Percentiles rank a stretch among this genome's conserved stretches.
Conservation (phyloP, 1,140 invertebrate species). For the Meteorus sp. region DNA sequence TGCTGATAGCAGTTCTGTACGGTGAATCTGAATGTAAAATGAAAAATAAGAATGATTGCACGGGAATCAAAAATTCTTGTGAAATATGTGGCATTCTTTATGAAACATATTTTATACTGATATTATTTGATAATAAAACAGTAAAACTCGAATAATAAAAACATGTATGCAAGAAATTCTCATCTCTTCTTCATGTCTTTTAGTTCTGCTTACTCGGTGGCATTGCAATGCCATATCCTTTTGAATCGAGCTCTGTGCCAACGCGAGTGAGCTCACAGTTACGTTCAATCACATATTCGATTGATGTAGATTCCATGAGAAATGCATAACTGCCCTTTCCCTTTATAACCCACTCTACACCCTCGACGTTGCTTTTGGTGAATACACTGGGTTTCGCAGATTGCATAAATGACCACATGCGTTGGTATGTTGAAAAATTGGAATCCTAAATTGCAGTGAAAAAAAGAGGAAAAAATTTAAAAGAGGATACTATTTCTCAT, state of each 20-base stretch:
- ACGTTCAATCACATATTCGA: slow-evolving; percentile 88
- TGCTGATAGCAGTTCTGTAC: slow-evolving; percentile 83
- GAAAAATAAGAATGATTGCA: neutral
- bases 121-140: no score
- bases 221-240: slow-evolving; percentile 92
- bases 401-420: slow-evolving; percentile 94
- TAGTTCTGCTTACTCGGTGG: slow-evolving; percentile 78
- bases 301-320: slow-evolving; percentile 91
- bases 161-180: neutral
- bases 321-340: slow-evolving; percentile 88
- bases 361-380: slow-evolving; percentile 81
- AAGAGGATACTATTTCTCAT: no score
- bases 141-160: neutral
- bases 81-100: no score
- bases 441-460: slow-evolving; percentile 69
- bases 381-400: slow-evolving; percentile 82
- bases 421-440: slow-evolving; percentile 87
- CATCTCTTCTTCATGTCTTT: no score
- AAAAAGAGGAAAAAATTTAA: neutral
- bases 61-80: no score
- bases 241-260: slow-evolving; percentile 86
- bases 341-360: slow-evolving; percentile 81
- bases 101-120: no score
- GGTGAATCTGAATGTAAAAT: slow-evolving; percentile 70
- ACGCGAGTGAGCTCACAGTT: slow-evolving; percentile 90